phyloP scores from a whole-genome alignment of 2,797 vertebrate species.

The Silurus lanzhouensis region DNA sequence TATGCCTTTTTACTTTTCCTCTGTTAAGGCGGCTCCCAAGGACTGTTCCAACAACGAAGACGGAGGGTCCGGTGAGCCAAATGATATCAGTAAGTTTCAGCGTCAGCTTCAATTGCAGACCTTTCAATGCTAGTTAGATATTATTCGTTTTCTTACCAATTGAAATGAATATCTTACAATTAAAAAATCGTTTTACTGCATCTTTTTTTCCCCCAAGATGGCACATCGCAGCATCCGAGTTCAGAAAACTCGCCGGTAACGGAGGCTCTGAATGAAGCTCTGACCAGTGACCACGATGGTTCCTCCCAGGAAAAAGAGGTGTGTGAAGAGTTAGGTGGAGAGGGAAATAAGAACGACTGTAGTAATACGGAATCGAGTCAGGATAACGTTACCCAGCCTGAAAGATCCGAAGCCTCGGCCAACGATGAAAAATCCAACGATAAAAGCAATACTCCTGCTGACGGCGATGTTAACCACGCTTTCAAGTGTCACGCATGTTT shows the following conservation, averaged over 20 bases:
- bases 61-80: slow-evolving; percentile 59
- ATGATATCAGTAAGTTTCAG: slow-evolving; percentile 65
- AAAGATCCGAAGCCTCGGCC: slow-evolving; percentile 65
- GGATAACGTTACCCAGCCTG: slow-evolving; percentile 62
- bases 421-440: slow-evolving; percentile 62
- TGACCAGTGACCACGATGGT: slow-evolving; percentile 57
- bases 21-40: slow-evolving; percentile 71
- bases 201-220: slow-evolving; percentile 62
- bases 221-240: slow-evolving; percentile 64
- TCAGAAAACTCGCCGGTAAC: slow-evolving; percentile 65
- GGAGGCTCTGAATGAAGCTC: slow-evolving; percentile 63
- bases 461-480: slow-evolving; percentile 69
- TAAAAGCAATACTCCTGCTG: slow-evolving; percentile 65
- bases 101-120: neutral
- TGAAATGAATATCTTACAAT: neutral
- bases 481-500: slow-evolving; percentile 89
- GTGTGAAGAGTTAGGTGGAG: slow-evolving; percentile 67
- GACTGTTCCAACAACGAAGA: slow-evolving; percentile 59
- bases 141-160: neutral
- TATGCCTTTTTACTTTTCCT: slow-evolving; percentile 45
- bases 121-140: neutral
- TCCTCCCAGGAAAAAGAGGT: slow-evolving; percentile 59
- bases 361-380: slow-evolving; percentile 63
- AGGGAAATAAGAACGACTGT: slow-evolving; percentile 61
- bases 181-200: neutral